Conservation (phyloP, 2,797 vertebrate genomes). For the Labeo calbasu region DNA sequence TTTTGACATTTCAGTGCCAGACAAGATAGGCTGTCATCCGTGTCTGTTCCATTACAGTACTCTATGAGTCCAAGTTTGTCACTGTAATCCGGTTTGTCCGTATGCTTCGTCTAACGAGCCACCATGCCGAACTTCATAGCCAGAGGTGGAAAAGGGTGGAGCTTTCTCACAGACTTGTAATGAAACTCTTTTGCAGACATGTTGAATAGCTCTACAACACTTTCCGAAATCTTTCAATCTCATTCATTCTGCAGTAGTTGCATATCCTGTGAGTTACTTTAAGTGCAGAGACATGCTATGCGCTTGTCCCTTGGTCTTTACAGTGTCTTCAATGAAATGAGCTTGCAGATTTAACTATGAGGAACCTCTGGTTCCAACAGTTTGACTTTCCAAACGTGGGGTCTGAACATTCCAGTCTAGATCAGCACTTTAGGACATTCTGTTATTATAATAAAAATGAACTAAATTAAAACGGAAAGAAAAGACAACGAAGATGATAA, state of each 20-base stretch:
- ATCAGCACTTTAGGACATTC: neutral
- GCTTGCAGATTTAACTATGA: neutral
- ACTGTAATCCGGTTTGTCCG: constrained; percentile 59
- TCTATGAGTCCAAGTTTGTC: constrained; percentile 62
- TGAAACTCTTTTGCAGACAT: constrained; percentile 37
- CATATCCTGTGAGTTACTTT: neutral
- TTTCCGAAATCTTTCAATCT: constrained; percentile 1
- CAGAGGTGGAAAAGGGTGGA: constrained; percentile 35
- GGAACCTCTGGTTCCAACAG: constrained; percentile 14
- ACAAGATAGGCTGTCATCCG: constrained; percentile 61
- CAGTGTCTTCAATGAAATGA: constrained; percentile 12
- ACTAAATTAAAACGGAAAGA: constrained; percentile 3
- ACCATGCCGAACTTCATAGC: constrained; percentile 36
- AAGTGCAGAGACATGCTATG: neutral
- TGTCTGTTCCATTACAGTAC: constrained; percentile 71
- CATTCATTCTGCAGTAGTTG: neutral
- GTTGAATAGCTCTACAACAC: constrained; percentile 33
- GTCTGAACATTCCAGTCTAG: neutral
- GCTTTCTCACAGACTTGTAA: constrained; percentile 34
- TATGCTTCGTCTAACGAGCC: constrained; percentile 20
- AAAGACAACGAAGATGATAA: neutral
- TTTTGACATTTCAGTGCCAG: constrained; percentile 54
- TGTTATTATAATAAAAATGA: neutral
- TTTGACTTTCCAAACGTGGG: constrained; percentile 6
- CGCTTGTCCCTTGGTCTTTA: neutral